Percentiles rank a stretch among this genome's conserved stretches.
These are phyloP conservation scores for Nasua narica DNA, from an alignment of 2,797 vertebrate species.

Conservation along the genomic window DNA sequence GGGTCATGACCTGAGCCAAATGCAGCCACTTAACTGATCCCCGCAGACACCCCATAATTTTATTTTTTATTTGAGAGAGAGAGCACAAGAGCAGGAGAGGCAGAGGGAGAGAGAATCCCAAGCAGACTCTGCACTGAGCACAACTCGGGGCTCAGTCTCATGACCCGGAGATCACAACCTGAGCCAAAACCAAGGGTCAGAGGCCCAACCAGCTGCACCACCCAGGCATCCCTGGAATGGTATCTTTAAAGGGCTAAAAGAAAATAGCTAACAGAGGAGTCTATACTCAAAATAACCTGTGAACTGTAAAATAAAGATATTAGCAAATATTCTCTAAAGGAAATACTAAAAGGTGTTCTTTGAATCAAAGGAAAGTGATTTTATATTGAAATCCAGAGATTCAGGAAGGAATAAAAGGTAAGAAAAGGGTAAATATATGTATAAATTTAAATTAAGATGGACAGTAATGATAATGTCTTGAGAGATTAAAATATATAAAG, in stretches of 20 bases:
- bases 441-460: neutral
- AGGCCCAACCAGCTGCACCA: neutral
- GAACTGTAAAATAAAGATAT: neutral
- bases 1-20: neutral
- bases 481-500: neutral
- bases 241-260: neutral
- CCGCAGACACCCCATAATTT: neutral
- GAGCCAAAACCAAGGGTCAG: neutral
- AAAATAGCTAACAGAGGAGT: neutral
- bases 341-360: neutral
- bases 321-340: neutral
- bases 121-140: neutral
- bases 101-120: neutral
- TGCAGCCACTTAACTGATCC: neutral
- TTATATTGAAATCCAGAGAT: neutral
- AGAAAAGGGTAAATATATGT: neutral
- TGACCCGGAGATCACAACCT: neutral
- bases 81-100: neutral
- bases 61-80: neutral
- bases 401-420: neutral
- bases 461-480: neutral
- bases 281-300: neutral
- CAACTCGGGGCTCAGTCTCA: neutral
- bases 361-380: neutral
- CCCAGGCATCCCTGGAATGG: neutral